Evolutionary conservation across 1,140 invertebrate species (phyloP).

Genomic region (Drosophila oshimai): DNA sequence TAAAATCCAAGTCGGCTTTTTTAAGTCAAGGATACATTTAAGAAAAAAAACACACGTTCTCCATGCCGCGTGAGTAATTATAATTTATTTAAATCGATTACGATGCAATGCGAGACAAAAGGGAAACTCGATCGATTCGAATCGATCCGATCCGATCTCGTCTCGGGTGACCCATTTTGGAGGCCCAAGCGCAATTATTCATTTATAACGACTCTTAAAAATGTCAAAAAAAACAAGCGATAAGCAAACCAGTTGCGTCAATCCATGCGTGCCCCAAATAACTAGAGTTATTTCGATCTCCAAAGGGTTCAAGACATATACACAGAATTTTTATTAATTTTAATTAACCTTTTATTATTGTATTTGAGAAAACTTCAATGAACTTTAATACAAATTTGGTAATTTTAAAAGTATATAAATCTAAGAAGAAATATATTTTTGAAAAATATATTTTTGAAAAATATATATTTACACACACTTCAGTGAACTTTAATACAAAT

Average conservation of each 20-base stretch:
- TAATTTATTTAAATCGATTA: slow-evolving; percentile 79
- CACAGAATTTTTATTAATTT: too few relatives aligned
- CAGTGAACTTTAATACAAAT: too few relatives aligned
- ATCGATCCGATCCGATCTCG: slow-evolving; percentile 33
- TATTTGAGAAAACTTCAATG: too few relatives aligned
- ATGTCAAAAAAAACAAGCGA: slow-evolving; percentile 27
- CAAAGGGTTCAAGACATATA: not conserved
- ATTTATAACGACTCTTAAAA: slow-evolving; percentile 65
- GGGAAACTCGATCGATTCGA: slow-evolving; percentile 54
- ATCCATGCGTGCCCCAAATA: slow-evolving; percentile 66
- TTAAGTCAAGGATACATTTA: slow-evolving; percentile 34
- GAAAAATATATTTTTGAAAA: too few relatives aligned
- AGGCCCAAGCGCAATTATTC: slow-evolving; percentile 60
- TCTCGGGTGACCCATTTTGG: slow-evolving; percentile 57
- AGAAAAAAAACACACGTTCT: not conserved
- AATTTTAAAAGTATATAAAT: too few relatives aligned
- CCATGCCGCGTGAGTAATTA: slow-evolving; percentile 65
- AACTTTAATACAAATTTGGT: too few relatives aligned
- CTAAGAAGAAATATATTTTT: too few relatives aligned
- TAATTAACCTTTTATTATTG: too few relatives aligned
- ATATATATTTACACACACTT: too few relatives aligned
- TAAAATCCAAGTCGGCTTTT: slow-evolving; percentile 13
- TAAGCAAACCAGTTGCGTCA: slow-evolving; percentile 56
- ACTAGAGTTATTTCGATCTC: slow-evolving; percentile 25
- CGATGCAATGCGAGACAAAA: slow-evolving; percentile 27